phyloP scores from a whole-genome alignment of 1,140 invertebrate genomes.

The Phenacoccus solenopsis region DNA sequence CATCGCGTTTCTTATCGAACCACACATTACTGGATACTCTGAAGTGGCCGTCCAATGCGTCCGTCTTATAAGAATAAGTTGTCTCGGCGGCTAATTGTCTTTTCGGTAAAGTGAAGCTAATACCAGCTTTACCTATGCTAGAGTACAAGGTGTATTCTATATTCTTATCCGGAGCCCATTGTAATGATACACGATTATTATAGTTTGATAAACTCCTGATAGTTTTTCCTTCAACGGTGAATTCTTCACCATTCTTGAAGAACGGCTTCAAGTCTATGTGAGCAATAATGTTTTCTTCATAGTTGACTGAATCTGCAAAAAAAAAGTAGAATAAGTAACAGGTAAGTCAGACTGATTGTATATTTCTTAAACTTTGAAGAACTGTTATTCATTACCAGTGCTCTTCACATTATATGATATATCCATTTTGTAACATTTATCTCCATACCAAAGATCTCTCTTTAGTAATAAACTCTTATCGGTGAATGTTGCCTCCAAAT shows the following conservation, averaged over 20 bases:
- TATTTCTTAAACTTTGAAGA: neutral
- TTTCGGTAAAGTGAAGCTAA: neutral
- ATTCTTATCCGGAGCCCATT: constrained; percentile 4
- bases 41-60: neutral
- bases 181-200: neutral
- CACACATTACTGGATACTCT: neutral
- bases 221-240: constrained; percentile 7
- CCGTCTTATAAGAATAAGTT: neutral
- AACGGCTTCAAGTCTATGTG: neutral
- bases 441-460: neutral
- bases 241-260: neutral
- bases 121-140: neutral
- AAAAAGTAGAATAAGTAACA: neutral
- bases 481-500: neutral
- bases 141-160: neutral
- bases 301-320: neutral
- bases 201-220: constrained; percentile 6
- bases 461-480: neutral
- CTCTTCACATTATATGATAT: neutral
- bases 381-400: neutral
- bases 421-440: constrained; percentile 7
- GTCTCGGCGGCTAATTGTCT: neutral
- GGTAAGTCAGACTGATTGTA: neutral
- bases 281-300: neutral
- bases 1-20: neutral